Evolutionary conservation across 2,797 vertebrate species (phyloP), one percentile per base, ranked within the genome.

Genomic region (Pempheris klunzingeri): DNA sequence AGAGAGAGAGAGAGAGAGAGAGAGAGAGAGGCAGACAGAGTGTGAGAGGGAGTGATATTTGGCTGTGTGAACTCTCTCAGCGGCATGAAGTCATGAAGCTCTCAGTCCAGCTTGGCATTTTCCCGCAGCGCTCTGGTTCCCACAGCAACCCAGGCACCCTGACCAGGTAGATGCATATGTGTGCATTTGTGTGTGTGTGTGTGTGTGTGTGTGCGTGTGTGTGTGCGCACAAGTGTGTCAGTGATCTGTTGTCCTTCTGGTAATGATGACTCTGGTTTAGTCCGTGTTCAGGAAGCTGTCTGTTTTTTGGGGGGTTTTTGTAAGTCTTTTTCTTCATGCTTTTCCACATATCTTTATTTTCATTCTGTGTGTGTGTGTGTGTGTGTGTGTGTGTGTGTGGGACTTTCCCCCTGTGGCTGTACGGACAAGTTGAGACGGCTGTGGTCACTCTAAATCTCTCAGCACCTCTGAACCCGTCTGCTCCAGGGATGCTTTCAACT

Each of bases 81-180:
- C 65, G 49, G 84, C 88, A 88, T 92, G 88, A 88, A 92, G 89
- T 88, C 90, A 93, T 94, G 92, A 93, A 91, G 82, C 92, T 92
- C 60, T 92, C 93, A 50, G 90, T 93, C 77, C 91, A 90, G 82
- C 81, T 89, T 46, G 81, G 88, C 81, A 72, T 90, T 92, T 91
- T 86, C 68, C 87, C 79, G 7, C 85, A 84, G 82, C 79, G 36
- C 80, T 72, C 89, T 38, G 82, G 90, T 93, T 90, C 87, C 92
- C 90, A 89, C 84, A 62, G 92, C 90, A 92, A 92, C 90, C 69
- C 65, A 36, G 83, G 85, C 79, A 78, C 83, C 84, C 87, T 85
- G 49, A 84, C 65, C 89, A 93, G 92, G 93, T 94, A 93, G 74
- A 77, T 72, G 61, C 34, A 2, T 62, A 7, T 38, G 41, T 80